Percentiles rank a stretch among this genome's conserved stretches.
Evolutionary conservation across 2,888 invertebrate species (phyloP).

Genomic region (Bellardia pandia): DNA sequence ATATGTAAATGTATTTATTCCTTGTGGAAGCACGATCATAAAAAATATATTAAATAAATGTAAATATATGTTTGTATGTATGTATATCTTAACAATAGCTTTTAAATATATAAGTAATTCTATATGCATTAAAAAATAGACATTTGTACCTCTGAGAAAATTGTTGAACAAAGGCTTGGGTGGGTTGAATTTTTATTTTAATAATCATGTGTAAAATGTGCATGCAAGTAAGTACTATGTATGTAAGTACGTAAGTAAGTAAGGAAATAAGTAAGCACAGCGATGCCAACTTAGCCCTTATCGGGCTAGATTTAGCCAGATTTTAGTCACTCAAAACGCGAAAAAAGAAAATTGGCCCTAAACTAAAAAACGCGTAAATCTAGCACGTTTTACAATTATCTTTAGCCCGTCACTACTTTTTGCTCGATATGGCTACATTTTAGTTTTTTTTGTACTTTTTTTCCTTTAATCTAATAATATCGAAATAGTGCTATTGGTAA

Average conservation of each 20-base stretch:
- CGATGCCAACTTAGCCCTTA: too few relatives aligned
- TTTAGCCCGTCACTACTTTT: too few relatives aligned
- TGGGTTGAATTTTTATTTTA: constrained; percentile 27
- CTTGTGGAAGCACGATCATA: constrained; percentile 44
- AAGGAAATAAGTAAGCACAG: too few relatives aligned
- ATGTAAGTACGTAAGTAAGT: not conserved
- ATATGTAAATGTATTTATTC: not conserved
- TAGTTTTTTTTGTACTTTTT: too few relatives aligned
- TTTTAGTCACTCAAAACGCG: too few relatives aligned
- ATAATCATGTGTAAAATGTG: not conserved
- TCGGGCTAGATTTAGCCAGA: too few relatives aligned
- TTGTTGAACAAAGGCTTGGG: constrained; percentile 34
- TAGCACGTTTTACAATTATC: too few relatives aligned
- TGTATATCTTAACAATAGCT: constrained; percentile 14
- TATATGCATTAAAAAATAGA: constrained; percentile 1
- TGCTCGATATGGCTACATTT: too few relatives aligned
- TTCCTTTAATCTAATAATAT: too few relatives aligned
- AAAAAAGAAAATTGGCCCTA: too few relatives aligned
- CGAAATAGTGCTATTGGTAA: too few relatives aligned
- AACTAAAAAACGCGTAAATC: too few relatives aligned
- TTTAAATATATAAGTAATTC: not conserved
- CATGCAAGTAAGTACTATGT: not conserved
- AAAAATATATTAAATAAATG: not conserved
- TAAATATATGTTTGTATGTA: constrained; percentile 17
- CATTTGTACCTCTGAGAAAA: constrained; percentile 49